Base-by-base conservation (phyloP, 1,140 invertebrate genomes). In the Bombyx mandarina region DNA sequence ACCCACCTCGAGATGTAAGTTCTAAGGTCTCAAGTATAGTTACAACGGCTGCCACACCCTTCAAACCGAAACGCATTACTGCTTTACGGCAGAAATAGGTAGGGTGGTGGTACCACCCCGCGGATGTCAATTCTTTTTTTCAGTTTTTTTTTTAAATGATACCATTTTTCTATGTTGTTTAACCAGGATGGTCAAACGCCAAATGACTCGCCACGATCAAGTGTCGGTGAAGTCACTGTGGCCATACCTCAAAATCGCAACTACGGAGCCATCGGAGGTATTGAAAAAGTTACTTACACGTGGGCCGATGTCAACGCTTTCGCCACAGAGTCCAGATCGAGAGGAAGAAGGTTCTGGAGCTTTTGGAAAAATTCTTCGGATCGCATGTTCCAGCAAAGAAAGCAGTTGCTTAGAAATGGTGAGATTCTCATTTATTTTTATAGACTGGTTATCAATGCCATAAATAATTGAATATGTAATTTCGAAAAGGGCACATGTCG, bases 241-340 rank as follows among this genome's bases (percentile, higher is more conserved):
- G 61, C 70, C 12, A 75, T 87, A 45, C 68, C 75, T 2, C 43
- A 60, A 10, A 58, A 54, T 43, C 67, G 73, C 46, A 79, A 71
- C 61, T 85, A 85, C 64, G 84, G 84, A 0, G 69, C 80, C 10
- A 81, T 83, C 52, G 80, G 80, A 0, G 76, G 73, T 2, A 63
- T 73, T 0, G 90, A 91, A 71, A 89, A 90, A 58, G 88, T 93
- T 44, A 92, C 90, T 3, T 93, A 93, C 75, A 89, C 91, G 7
- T 94, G 93, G 93, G 91, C 90, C 43, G 91, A 92, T 59, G 83
- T 94, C 52, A 93, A 93, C 71, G 92, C 92, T 8, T 93, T 91
- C 63, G 89, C 83, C 61, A 75, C 85, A 51, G 74, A 89, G 70
- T 73, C 85, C 62, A 75, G 78, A 45, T 73, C 65, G 9, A 75